These are phyloP conservation scores for Equus quagga DNA, from an alignment of 2,113 vertebrate genomes.

Conservation along the genomic window DNA sequence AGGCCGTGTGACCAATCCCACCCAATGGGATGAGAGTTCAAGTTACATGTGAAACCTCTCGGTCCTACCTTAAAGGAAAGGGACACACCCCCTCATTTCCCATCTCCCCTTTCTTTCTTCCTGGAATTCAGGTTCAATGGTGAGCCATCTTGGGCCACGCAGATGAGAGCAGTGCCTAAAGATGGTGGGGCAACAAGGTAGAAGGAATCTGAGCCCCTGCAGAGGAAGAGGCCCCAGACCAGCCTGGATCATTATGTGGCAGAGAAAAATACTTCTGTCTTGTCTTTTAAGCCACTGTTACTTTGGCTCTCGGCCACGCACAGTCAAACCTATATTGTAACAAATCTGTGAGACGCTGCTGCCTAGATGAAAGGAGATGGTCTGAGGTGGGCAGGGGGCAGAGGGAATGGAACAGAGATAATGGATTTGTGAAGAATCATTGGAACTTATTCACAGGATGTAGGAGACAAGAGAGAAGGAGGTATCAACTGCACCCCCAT, in stretches of 20 bases:
- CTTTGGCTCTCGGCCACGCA: background rate
- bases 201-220: background rate
- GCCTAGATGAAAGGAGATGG: background rate
- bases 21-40: background rate
- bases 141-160: background rate
- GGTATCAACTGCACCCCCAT: accelerated
- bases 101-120: background rate
- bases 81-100: background rate
- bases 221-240: background rate
- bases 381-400: background rate
- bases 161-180: background rate
- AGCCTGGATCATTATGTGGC: background rate
- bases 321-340: background rate
- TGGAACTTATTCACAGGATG: background rate
- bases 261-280: background rate
- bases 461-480: background rate
- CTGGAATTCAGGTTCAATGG: background rate
- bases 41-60: background rate
- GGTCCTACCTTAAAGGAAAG: background rate
- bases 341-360: background rate
- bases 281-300: background rate
- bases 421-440: background rate
- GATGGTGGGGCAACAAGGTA: background rate
- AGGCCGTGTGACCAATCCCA: background rate
- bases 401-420: background rate